Evolutionary conservation across 2,113 vertebrate species (phyloP).

Genomic region (Gymnobelideus leadbeateri): DNA sequence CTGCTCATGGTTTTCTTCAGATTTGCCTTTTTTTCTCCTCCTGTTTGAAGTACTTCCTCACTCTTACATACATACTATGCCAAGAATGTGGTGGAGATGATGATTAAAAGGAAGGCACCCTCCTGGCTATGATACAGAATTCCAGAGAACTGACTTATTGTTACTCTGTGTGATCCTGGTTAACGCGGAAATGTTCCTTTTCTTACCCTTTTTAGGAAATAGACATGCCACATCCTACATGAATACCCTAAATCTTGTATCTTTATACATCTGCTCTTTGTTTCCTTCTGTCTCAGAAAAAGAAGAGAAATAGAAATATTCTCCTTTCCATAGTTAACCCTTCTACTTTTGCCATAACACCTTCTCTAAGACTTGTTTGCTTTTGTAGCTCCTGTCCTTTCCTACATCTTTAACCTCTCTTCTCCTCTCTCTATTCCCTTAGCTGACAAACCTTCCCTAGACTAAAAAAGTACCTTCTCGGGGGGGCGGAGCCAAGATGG

Average conservation of each 20-base stretch:
- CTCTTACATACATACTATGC: background rate
- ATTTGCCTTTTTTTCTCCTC: background rate
- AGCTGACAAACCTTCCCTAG: background rate
- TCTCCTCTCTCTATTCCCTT: background rate
- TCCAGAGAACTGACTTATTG: background rate
- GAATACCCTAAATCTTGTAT: background rate
- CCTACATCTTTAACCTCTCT: background rate
- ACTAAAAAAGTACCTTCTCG: background rate
- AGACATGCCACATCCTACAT: background rate
- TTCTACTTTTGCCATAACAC: background rate
- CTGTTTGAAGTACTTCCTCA: background rate
- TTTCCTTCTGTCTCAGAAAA: background rate
- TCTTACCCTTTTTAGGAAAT: background rate
- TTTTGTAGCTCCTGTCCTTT: background rate
- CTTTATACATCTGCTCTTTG: background rate
- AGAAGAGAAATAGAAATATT: background rate
- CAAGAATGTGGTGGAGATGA: background rate
- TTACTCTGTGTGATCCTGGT: background rate
- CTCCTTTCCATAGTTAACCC: background rate
- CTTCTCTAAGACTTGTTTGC: background rate
- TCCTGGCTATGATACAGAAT: background rate
- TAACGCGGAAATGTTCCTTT: background rate
- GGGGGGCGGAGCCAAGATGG: no score
- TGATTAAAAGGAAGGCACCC: background rate
- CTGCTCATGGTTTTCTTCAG: background rate